phyloP scores from a whole-genome alignment of 2,113 vertebrate genomes.

The Phylloscopus trochiloides region DNA sequence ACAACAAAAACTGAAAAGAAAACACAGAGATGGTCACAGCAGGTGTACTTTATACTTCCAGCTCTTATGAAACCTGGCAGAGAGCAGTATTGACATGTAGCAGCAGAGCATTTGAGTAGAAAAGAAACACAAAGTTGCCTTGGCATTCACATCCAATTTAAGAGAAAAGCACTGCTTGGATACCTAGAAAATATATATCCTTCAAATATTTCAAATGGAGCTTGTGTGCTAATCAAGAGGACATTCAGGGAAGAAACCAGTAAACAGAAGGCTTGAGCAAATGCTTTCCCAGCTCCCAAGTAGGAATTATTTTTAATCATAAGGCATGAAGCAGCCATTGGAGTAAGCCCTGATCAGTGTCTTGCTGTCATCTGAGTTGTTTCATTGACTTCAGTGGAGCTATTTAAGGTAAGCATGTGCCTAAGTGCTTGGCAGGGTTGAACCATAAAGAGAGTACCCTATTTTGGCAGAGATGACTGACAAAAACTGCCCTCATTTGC shows the following conservation, averaged over 20 bases:
- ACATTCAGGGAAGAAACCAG: constrained; percentile 24
- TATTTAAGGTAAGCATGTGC: background rate
- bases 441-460: background rate
- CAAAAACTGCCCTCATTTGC: background rate
- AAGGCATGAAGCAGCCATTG: background rate
- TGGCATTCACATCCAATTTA: background rate
- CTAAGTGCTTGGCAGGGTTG: background rate
- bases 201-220: constrained; percentile 17
- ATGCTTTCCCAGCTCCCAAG: background rate
- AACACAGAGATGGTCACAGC: background rate
- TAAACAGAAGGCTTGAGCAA: constrained; percentile 31
- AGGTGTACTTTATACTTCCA: background rate
- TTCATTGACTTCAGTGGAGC: background rate
- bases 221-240: constrained; percentile 27
- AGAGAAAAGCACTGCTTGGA: background rate
- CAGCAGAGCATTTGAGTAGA: constrained; percentile 1
- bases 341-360: background rate
- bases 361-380: background rate
- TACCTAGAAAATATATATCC: constrained; percentile 3
- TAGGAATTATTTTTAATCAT: constrained; percentile 27
- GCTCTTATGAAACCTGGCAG: background rate
- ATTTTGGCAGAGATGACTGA: background rate
- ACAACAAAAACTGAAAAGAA: constrained; percentile 9
- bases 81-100: background rate
- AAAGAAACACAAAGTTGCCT: constrained; percentile 21